These are phyloP conservation scores for Onychomys leucogaster DNA, from an alignment of 2,797 vertebrate genomes.

Conservation along the genomic window DNA sequence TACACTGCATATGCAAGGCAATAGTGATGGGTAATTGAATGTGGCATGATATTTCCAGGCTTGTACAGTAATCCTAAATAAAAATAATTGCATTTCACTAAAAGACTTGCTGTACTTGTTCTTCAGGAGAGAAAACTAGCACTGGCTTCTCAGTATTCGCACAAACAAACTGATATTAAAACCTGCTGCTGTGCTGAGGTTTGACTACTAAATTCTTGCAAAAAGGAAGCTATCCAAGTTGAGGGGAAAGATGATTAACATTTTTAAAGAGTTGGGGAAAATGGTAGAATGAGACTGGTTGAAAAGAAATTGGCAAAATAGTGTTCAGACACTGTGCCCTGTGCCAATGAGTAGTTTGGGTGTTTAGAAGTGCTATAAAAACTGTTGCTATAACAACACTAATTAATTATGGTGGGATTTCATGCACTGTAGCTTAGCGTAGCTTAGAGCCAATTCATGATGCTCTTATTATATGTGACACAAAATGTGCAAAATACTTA, in stretches of 20 bases:
- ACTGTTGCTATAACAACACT: constrained; percentile 84
- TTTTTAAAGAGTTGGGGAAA: background rate
- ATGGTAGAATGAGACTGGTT: background rate
- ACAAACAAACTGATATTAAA: constrained; percentile 58
- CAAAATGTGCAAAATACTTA: constrained; percentile 63
- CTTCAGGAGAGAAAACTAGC: constrained; percentile 39
- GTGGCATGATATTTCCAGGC: constrained; percentile 27
- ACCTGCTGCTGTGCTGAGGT: constrained; percentile 58
- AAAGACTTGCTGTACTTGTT: constrained; percentile 52
- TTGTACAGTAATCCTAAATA: constrained; percentile 55
- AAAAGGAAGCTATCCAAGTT: constrained; percentile 57
- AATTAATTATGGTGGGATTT: constrained; percentile 86
- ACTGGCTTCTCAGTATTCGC: constrained; percentile 54
- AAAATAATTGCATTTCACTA: constrained; percentile 60
- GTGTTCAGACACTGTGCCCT: constrained; percentile 66
- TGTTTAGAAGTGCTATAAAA: constrained; percentile 79
- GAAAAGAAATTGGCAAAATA: constrained; percentile 73
- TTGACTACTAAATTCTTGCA: constrained; percentile 65
- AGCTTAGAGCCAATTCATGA: constrained; percentile 74
- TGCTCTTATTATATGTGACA: constrained; percentile 74
- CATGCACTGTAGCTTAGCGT: constrained; percentile 68
- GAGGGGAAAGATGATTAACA: constrained; percentile 57
- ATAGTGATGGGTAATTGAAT: constrained; percentile 35
- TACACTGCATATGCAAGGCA: background rate
- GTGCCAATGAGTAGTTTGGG: constrained; percentile 64